A percentile compares a stretch with the other conserved stretches of the same genome.
These are phyloP conservation scores for Megaceryle maxima DNA, from an alignment of 2,113 vertebrate species.

Conservation along the genomic window DNA sequence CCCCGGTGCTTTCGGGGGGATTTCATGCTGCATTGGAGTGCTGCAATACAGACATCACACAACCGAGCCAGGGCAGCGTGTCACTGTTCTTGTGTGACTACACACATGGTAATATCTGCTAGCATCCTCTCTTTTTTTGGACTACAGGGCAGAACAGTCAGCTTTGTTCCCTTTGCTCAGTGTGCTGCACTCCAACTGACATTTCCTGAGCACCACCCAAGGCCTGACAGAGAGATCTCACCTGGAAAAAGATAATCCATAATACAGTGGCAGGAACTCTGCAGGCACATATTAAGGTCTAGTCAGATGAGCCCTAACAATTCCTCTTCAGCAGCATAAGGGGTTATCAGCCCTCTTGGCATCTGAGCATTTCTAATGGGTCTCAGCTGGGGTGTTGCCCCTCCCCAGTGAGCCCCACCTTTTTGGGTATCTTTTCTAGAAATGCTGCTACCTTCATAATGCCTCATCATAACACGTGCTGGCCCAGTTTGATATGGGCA, in stretches of 20 bases:
- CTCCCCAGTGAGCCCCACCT: not conserved
- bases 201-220: not conserved
- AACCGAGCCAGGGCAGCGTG: constrained; percentile 42
- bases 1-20: not conserved
- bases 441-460: not conserved
- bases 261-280: not conserved
- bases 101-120: constrained; percentile 20
- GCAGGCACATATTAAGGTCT: not conserved
- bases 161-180: constrained; percentile 32
- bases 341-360: not conserved
- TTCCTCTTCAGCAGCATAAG: not conserved
- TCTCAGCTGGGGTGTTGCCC: not conserved
- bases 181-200: rapidly evolving
- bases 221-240: not conserved
- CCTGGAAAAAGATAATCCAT: not conserved
- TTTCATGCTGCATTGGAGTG: not conserved
- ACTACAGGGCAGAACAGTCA: constrained; percentile 41
- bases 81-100: constrained; percentile 1
- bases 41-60: not conserved
- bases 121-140: constrained; percentile 28
- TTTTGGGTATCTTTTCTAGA: not conserved
- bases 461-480: rapidly evolving
- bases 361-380: rapidly evolving
- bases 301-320: not conserved
- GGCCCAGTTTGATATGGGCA: not conserved